phyloP scores from a whole-genome alignment of 2,888 invertebrate species.

The Dolichomitus sp. region DNA sequence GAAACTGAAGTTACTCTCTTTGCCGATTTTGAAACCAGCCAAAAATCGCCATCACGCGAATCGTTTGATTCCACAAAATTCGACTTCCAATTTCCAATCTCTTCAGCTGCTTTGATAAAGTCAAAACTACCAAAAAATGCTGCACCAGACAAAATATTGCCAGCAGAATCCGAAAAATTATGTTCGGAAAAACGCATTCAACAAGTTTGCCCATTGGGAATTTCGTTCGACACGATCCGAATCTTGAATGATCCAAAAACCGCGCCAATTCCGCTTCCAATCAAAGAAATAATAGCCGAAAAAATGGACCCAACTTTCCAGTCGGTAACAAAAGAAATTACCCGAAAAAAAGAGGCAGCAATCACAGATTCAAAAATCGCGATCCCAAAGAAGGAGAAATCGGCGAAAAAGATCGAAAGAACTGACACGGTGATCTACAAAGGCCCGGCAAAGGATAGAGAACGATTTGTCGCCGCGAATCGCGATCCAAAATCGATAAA shows the following conservation, averaged over 20 bases:
- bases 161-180: background rate
- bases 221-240: slow-evolving; percentile 36
- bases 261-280: background rate
- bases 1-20: slow-evolving; percentile 20
- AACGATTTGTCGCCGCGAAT: slow-evolving; percentile 13
- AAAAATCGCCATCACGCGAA: slow-evolving; percentile 20
- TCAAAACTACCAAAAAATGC: background rate
- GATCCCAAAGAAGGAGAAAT: slow-evolving; percentile 61
- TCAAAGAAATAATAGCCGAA: background rate
- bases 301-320: background rate
- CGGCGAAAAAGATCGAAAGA: slow-evolving; percentile 73
- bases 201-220: slow-evolving; percentile 56
- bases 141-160: slow-evolving; percentile 17
- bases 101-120: background rate
- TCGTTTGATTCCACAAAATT: slow-evolving; percentile 29
- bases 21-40: slow-evolving; percentile 18
- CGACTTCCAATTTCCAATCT: slow-evolving; percentile 1
- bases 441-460: slow-evolving; percentile 72
- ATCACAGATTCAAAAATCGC: slow-evolving; percentile 5
- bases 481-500: background rate
- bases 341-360: background rate
- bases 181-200: slow-evolving; percentile 13
- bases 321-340: background rate
- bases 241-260: slow-evolving; percentile 18
- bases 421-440: slow-evolving; percentile 81